Conservation (phyloP, 2,113 vertebrate species). For the Psittacara wagleri region DNA sequence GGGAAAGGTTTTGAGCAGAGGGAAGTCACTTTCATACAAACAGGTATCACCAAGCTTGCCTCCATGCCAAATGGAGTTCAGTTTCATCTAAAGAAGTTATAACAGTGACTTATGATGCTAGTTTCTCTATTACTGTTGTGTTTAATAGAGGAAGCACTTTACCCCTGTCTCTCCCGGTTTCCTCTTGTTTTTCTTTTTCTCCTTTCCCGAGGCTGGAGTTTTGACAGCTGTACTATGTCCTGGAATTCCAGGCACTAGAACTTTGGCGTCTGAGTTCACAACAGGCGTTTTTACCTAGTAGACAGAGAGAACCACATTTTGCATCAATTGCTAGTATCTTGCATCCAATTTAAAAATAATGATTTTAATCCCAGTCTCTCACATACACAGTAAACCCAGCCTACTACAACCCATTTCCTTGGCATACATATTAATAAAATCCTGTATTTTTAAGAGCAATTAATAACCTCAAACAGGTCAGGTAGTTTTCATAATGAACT, state of each 20-base stretch:
- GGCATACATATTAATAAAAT: neutral
- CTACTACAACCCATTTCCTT: neutral
- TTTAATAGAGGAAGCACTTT: neutral
- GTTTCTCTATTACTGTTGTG: neutral
- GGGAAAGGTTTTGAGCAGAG: neutral
- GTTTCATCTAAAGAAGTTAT: neutral
- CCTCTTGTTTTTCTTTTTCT: slow-evolving; percentile 81
- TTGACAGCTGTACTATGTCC: slow-evolving; percentile 86
- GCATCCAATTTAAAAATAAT: neutral
- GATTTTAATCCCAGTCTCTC: neutral
- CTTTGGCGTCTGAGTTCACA: slow-evolving; percentile 83
- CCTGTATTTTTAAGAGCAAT: neutral
- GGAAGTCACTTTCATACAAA: neutral
- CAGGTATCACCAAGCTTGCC: neutral
- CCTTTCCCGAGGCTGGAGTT: slow-evolving; percentile 58
- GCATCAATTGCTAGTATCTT: neutral
- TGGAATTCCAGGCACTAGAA: slow-evolving; percentile 92
- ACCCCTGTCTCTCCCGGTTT: slow-evolving; percentile 88
- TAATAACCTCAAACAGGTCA: neutral
- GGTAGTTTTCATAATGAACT: neutral
- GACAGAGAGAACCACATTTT: neutral
- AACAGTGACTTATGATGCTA: fast-evolving
- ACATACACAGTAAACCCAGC: neutral
- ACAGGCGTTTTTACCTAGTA: slow-evolving; percentile 90
- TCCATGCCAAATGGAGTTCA: neutral